Base-by-base conservation (phyloP, 30 jellyfish, hydroid and myxozoan genomes). In the Aurelia sp. region DNA sequence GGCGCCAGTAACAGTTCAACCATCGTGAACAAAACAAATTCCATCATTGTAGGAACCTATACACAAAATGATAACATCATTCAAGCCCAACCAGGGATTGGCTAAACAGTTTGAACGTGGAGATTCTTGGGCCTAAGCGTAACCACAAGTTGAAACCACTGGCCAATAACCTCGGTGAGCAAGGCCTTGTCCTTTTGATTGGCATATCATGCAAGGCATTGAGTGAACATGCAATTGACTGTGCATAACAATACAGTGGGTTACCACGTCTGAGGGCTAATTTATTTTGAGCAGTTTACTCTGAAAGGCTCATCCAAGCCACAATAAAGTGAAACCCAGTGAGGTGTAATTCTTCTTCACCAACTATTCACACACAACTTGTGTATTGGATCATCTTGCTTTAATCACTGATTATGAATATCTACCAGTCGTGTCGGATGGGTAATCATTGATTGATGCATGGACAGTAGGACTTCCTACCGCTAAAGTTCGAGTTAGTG, bases 191-290 rank as follows among this genome's bases (percentile, higher is more conserved):
- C 30, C 87, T 30, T 76, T 44, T 38, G 62, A 48, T 58, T 44
- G 55, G 55, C 55, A 44, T 44, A 44, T 44, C 55, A 44, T 44
- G 33, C 13, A 59, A n/a, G 69, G 61, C 89, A 78, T 78, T 62
- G 68, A 31, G 70, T 2, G 53, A 50, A 78, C 66, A 78, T 78
- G 58, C 89, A 74, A 78, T 78, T 78, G 89, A 78, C 80, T 64
- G 89, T 0, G 73, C 11, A 10, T 63, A 48, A 78, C 89, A 78
- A 78, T 55, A 69, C 67, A 65, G 19, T 48, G 65, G 89, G 80
- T 63, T 64, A 78, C 89, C 89, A 63, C 89, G 78, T 78, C 80
- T 63, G 80, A 24, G 78, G 89, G 89, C 89, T 78, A 78, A 78
- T 78, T 78, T 63, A 78, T 50, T 18, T 22, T 16, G 72, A 78